These are phyloP conservation scores for Acleris literana DNA, from an alignment of 2,888 invertebrate genomes.

Conservation along the genomic window DNA sequence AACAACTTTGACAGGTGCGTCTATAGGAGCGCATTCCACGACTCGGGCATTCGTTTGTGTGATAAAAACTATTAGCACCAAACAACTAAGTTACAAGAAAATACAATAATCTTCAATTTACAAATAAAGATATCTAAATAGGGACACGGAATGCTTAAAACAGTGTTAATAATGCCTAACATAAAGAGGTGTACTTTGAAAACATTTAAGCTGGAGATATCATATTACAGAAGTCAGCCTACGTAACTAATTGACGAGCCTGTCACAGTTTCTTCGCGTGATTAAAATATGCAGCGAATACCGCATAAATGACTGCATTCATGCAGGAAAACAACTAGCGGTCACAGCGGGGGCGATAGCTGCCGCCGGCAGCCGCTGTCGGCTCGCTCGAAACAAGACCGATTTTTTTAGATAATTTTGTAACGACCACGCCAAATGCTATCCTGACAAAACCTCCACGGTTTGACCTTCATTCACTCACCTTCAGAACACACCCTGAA, in stretches of 20 bases:
- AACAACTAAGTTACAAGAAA: conserved; percentile 11
- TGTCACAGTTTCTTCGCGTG: conserved; percentile 34
- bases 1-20: conserved; percentile 34
- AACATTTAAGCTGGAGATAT: conserved; percentile 46
- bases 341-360: conserved; percentile 54
- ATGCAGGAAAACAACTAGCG: conserved; percentile 50
- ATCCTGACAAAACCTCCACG: conserved; percentile 54
- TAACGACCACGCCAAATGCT: conserved; percentile 71
- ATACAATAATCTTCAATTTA: not conserved
- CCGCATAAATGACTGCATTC: conserved; percentile 42
- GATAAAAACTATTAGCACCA: conserved; percentile 19
- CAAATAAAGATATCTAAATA: not conserved
- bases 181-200: conserved; percentile 27
- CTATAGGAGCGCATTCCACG: conserved; percentile 31
- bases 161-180: conserved; percentile 39
- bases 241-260: conserved; percentile 44
- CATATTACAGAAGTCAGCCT: conserved; percentile 44
- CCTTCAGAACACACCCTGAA: conserved; percentile 46
- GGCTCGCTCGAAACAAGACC: conserved; percentile 48
- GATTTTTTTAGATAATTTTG: conserved; percentile 72
- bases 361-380: conserved; percentile 60
- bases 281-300: conserved; percentile 25
- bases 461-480: conserved; percentile 68
- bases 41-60: conserved; percentile 1
- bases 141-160: conserved; percentile 1